These are phyloP conservation scores for Lagodon rhomboides DNA, from an alignment of 2,797 vertebrate species.

Conservation along the genomic window DNA sequence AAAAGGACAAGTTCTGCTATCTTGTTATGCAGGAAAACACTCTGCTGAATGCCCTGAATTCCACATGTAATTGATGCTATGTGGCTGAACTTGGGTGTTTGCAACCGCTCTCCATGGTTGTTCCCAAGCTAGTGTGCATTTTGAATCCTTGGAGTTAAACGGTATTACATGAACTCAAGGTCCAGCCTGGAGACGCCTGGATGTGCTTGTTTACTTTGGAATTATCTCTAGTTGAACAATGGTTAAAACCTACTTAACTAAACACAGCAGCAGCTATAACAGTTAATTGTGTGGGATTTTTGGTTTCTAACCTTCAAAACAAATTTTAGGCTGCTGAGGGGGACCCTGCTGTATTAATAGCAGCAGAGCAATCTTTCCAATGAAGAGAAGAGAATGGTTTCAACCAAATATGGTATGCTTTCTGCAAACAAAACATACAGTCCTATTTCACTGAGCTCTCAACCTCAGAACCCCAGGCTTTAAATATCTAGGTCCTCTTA, in stretches of 20 bases:
- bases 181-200: conserved; percentile 16
- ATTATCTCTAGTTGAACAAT: conserved; percentile 62
- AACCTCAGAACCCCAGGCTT: conserved; percentile 43
- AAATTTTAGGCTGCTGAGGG: conserved; percentile 37
- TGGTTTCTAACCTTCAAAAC: conserved; percentile 55
- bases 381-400: conserved; percentile 58
- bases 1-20: conserved; percentile 83
- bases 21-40: conserved; percentile 87
- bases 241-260: conserved; percentile 46
- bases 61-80: conserved; percentile 89
- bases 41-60: conserved; percentile 87
- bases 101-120: conserved; percentile 43
- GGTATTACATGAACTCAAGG: conserved; percentile 55
- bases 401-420: conserved; percentile 77
- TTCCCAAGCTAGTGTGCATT: conserved; percentile 57
- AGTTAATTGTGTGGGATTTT: conserved; percentile 53
- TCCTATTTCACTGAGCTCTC: conserved; percentile 35
- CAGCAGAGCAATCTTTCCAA: conserved; percentile 54
- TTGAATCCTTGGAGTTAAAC: conserved; percentile 57
- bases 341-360: conserved; percentile 67
- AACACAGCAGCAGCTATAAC: conserved; percentile 33
- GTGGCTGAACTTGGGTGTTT: conserved; percentile 80
- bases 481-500: conserved; percentile 48
- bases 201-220: conserved; percentile 58
- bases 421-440: conserved; percentile 73